Evolutionary conservation across 2,888 invertebrate species (phyloP), one percentile per base, ranked within the genome.

Genomic region (Troglohyphantes excavatus): DNA sequence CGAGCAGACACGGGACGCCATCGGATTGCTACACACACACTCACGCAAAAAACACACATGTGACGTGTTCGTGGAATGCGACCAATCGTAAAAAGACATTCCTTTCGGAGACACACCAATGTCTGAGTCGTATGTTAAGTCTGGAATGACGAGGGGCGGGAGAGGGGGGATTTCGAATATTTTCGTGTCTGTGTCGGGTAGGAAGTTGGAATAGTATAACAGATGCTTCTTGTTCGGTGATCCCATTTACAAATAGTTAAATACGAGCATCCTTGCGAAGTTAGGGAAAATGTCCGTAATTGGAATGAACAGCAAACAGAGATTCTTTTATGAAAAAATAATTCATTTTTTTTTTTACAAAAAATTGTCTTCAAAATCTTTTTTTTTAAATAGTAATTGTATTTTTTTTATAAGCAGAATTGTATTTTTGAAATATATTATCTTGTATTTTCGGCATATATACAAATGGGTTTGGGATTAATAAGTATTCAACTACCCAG

Each of bases 81-180:
- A 61, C 85, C 85, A 86, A 86, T 86, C 68, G 78, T 78, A 63
- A 76, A 65, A 61, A 59, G 17, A 26, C 70, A 68, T 82, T 82
- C 82, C 82, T 29, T 19, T 68, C 23, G 43, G 63, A 72, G 46
- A 72, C 46, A 53, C 70, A 68, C 82, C 82, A 82, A 82, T 61
- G 70, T 53, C 68, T 61, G 70, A 53, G 13, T n/a, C 53, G 53
- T n/a, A 53, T 53, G 53, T 53, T 53, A 53, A 53, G 53, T 53
- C 53, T 39, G 39, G 13, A 53, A n/a, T 53, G n/a, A 0, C 0
- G 2, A n/a, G 33, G 33, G 33, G 33, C 33, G 23, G 43, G n/a
- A 29, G 19, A 7, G 26, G 7, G 9, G 9, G 29, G 21, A 21
- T 53, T n/a, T 46, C n/a, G 26, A 76, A 76, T 73, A 39, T 46